These are phyloP conservation scores for Corythornis madagascariensis DNA, from an alignment of 2,113 vertebrate genomes.

Conservation along the genomic window DNA sequence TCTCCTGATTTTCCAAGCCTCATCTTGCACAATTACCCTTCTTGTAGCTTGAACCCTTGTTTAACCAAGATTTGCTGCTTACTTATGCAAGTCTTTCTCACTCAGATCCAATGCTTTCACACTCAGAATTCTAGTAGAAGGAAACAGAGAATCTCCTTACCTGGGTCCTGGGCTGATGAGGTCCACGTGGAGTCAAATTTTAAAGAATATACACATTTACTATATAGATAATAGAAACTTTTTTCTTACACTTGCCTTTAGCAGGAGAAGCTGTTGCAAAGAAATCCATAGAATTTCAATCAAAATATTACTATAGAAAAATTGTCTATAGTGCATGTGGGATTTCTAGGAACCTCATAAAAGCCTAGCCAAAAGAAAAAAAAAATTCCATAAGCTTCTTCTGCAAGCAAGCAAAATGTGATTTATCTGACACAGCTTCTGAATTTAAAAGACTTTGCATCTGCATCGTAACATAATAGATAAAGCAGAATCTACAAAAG, in stretches of 20 bases:
- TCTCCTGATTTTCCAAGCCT: neutral
- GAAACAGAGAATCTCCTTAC: neutral
- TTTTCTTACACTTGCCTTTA: neutral
- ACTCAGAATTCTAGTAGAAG: neutral
- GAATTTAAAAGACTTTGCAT: neutral
- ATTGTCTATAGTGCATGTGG: neutral
- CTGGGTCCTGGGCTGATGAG: accelerated
- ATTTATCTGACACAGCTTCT: neutral
- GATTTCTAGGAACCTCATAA: neutral
- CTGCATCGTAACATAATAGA: neutral
- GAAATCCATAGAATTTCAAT: neutral
- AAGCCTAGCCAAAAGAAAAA: neutral
- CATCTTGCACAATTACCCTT: neutral
- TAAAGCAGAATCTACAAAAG: neutral
- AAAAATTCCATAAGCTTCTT: neutral
- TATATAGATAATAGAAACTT: neutral
- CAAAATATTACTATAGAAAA: neutral
- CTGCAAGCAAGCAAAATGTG: neutral
- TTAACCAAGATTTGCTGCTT: neutral
- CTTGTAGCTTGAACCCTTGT: neutral
- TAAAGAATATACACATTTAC: neutral
- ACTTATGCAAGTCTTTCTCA: neutral
- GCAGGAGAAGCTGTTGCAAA: neutral
- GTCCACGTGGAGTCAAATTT: neutral
- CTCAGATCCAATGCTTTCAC: neutral